Percentiles rank a stretch among this genome's conserved stretches.
Evolutionary conservation across 2,888 invertebrate genomes (phyloP).

Genomic region (Trisateles emortualis): DNA sequence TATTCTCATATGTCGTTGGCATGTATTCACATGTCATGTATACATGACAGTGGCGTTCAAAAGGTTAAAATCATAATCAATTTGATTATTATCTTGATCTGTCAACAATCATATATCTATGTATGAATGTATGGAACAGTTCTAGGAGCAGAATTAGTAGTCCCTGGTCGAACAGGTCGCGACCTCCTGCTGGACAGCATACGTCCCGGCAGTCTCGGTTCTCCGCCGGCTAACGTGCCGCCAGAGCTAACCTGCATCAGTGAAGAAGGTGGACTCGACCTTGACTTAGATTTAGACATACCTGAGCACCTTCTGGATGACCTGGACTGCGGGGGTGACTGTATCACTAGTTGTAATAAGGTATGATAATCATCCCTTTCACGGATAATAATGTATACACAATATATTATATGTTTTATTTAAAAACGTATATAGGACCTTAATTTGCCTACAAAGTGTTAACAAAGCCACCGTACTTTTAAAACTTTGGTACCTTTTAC

Average conservation of each 20-base stretch:
- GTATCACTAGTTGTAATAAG: conserved; percentile 95
- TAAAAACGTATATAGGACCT: too few relatives aligned
- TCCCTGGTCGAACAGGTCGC: conserved; percentile 75
- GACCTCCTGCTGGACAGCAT: conserved; percentile 77
- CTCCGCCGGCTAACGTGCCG: conserved; percentile 83
- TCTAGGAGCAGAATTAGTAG: conserved; percentile 83
- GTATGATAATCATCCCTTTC: conserved; percentile 47
- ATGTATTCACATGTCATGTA: too few relatives aligned
- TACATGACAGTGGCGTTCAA: too few relatives aligned
- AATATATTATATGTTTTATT: too few relatives aligned
- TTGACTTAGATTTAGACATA: conserved; percentile 90
- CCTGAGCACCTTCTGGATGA: conserved; percentile 92
- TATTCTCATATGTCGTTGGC: too few relatives aligned
- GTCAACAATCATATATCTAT: too few relatives aligned
- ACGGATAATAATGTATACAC: too few relatives aligned
- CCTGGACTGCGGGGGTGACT: conserved; percentile 93
- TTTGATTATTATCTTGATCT: too few relatives aligned
- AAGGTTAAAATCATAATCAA: too few relatives aligned
- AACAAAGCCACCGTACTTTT: too few relatives aligned
- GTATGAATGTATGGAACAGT: conserved; percentile 55
- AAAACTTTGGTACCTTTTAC: too few relatives aligned
- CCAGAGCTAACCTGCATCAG: conserved; percentile 94
- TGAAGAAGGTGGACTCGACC: conserved; percentile 94
- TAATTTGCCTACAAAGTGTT: too few relatives aligned
- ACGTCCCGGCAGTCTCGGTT: conserved; percentile 78